These are phyloP conservation scores for Neoniphon sammara DNA, from an alignment of 2,797 vertebrate genomes.

Conservation along the genomic window DNA sequence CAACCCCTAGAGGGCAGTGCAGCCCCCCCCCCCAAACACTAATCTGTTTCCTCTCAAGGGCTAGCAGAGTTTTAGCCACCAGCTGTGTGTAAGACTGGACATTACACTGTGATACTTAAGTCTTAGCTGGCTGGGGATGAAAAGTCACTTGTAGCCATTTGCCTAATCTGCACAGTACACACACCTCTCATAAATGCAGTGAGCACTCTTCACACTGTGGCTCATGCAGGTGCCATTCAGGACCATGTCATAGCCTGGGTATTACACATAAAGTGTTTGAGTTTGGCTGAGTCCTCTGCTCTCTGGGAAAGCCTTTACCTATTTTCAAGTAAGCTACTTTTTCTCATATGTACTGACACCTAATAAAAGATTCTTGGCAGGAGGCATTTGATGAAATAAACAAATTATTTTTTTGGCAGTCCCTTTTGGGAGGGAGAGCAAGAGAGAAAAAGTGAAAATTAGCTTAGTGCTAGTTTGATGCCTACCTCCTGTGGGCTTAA, in stretches of 20 bases:
- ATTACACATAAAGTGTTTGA: neutral
- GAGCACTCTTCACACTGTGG: neutral
- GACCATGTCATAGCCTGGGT: conserved; percentile 2
- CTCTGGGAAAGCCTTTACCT: no score
- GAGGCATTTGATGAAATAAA: no score
- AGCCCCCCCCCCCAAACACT: neutral
- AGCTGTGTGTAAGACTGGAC: conserved; percentile 46
- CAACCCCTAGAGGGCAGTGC: no score
- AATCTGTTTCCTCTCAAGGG: conserved; percentile 10
- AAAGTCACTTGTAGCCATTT: conserved; percentile 39
- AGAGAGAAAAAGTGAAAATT: neutral
- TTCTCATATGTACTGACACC: no score
- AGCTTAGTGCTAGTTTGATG: no score
- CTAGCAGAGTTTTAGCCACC: conserved; percentile 26
- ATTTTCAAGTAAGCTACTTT: no score
- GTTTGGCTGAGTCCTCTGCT: neutral
- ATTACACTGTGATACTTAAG: conserved; percentile 33
- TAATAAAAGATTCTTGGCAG: no score
- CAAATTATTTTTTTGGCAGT: neutral
- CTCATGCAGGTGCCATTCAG: neutral
- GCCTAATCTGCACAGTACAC: conserved; percentile 10
- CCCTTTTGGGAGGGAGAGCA: neutral
- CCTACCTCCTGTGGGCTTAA: no score
- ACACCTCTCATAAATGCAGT: neutral
- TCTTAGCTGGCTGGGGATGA: conserved; percentile 19